phyloP scores from a whole-genome alignment of 37 sponge, comb jelly and placozoan genomes.

The Crambe crambe region DNA sequence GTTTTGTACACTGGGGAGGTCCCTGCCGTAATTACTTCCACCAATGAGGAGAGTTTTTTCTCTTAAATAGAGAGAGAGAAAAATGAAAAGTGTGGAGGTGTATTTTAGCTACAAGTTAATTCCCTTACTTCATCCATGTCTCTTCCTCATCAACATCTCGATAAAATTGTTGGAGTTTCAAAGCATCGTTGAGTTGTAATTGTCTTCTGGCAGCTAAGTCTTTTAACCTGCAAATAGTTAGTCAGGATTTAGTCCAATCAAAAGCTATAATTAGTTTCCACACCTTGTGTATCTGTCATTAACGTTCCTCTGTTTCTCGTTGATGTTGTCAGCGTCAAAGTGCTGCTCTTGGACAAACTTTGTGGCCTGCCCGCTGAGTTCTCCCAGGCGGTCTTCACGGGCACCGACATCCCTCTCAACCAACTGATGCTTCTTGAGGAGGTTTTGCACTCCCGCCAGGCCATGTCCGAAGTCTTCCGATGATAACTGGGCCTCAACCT shows the following conservation, averaged over 20 bases:
- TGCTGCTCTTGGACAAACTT: slow-evolving; percentile 78
- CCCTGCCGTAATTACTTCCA: slow-evolving; percentile 76
- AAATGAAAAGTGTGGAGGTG: background rate
- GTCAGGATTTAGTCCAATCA: background rate
- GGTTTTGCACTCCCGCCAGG: slow-evolving; percentile 78
- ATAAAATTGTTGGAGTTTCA: slow-evolving; percentile 86
- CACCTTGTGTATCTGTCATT: slow-evolving; percentile 68
- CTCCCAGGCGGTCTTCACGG: slow-evolving; percentile 76
- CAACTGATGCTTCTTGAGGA: slow-evolving; percentile 88
- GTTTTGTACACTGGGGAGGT: slow-evolving; percentile 82
- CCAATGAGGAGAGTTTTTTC: slow-evolving; percentile 85
- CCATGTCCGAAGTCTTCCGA: slow-evolving; percentile 83
- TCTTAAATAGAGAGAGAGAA: background rate
- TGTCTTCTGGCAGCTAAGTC: slow-evolving; percentile 53
- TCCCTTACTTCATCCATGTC: slow-evolving; percentile 79
- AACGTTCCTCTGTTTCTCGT: slow-evolving; percentile 63
- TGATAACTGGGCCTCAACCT: slow-evolving; percentile 79
- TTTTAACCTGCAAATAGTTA: slow-evolving; percentile 49
- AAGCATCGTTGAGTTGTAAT: slow-evolving; percentile 67
- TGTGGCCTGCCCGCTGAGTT: slow-evolving; percentile 78
- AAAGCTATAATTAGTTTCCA: background rate
- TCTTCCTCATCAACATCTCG: slow-evolving; percentile 86
- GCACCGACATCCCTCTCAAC: slow-evolving; percentile 80
- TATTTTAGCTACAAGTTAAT: background rate
- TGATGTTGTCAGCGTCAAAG: slow-evolving; percentile 88